Conservation (phyloP, 1,140 invertebrate genomes). For the Drosophila littoralis region DNA sequence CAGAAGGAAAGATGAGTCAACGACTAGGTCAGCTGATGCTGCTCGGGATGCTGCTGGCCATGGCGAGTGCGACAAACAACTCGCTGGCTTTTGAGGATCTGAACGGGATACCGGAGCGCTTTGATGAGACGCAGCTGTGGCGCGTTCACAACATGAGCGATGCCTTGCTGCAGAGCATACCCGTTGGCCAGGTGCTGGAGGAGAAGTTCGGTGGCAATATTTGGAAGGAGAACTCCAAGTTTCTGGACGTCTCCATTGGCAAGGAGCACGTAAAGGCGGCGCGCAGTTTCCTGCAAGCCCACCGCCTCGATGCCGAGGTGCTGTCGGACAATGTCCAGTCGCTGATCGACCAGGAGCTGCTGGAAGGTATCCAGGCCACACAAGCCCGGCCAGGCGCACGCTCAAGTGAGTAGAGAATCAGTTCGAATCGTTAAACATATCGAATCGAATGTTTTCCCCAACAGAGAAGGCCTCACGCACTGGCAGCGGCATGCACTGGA, state of each 20-base stretch:
- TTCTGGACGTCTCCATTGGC: conserved; percentile 76
- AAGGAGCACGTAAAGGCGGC: conserved; percentile 72
- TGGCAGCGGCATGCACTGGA: conserved; percentile 87
- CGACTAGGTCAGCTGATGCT: neutral
- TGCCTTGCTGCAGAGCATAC: conserved; percentile 56
- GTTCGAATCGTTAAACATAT: neutral
- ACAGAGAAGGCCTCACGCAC: conserved; percentile 63
- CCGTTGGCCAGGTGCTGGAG: conserved; percentile 67
- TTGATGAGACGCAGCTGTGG: conserved; percentile 86
- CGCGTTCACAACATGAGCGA: conserved; percentile 84
- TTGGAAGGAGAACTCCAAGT: conserved; percentile 83
- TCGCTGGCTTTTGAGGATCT: conserved; percentile 43
- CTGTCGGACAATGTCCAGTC: conserved; percentile 61
- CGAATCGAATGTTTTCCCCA: neutral
- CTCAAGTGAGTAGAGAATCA: conserved; percentile 54
- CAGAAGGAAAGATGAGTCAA: conserved; percentile 16
- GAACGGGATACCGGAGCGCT: conserved; percentile 84
- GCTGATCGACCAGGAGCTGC: conserved; percentile 84
- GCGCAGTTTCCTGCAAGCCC: conserved; percentile 60
- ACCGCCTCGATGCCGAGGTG: conserved; percentile 56
- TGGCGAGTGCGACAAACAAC: conserved; percentile 24
- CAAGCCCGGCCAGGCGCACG: conserved; percentile 29
- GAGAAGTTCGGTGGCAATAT: conserved; percentile 77
- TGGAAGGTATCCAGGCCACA: conserved; percentile 47
- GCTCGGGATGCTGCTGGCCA: conserved; percentile 16